Base-by-base conservation (phyloP, 2,797 vertebrate genomes). In the Gambusia yucatana region DNA sequence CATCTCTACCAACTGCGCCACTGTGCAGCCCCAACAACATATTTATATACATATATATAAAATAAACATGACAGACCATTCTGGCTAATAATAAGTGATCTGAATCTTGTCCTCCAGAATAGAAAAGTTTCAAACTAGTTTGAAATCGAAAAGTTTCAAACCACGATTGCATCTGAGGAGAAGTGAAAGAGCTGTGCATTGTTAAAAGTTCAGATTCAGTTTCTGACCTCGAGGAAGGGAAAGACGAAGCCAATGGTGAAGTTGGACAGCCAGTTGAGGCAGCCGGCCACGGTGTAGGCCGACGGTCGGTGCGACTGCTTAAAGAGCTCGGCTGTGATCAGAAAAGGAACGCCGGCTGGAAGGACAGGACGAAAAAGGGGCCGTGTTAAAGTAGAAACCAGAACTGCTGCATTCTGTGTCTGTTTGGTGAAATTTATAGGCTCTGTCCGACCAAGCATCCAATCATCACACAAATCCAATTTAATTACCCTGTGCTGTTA, bases 181-280 rank as follows among this genome's bases (percentile, higher is more conserved):
- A 44, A 44, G 41, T 70, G 41, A 67, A 43, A 41, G n/a, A 70
- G 13, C 2, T 44, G 13, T 41, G 13, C 41, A 43, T 11, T 14
- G 4, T 39, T 1, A 22, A 41, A 41, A 41, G 28, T 72, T 61
- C 59, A 4, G 22, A 28, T 46, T 70, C 41, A 8, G 41, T 46
- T 65, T 1, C 28, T 89, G 86, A 98, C 97, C 97, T 98, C 97
- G 33, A 98, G 88, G 91, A 98, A 98, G 33, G 97, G 97, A 85
- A 98, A 98, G 86, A 97, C 73, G 46, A 98, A 97, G 85, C 97
- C 97, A 0, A 98, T 67, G 0, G 96, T 96, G 92, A 98, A 98
- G 93, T 98, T 98, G 86, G 97, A 98, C 79, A 97, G 30, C 97
- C 97, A 98, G 94, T 97, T 98, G 85, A 98, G 96, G 33, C 95